Percentiles rank a stretch among this genome's conserved stretches.
Evolutionary conservation across 2,888 invertebrate genomes (phyloP).

Genomic region (Drosophila emarginata): DNA sequence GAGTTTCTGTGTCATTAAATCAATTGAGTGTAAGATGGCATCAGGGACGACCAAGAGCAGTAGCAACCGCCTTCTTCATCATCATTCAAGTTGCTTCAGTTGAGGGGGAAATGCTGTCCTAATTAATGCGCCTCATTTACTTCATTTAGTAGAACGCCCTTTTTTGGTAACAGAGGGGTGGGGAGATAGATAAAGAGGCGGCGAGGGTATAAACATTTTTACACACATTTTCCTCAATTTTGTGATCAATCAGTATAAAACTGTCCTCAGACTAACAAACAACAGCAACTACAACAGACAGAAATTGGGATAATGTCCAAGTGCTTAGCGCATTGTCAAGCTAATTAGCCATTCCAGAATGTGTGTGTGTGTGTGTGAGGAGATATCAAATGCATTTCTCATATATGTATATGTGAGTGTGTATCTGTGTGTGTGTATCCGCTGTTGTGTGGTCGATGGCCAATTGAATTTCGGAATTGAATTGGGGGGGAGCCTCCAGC

Average conservation of each 20-base stretch:
- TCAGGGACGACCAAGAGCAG: slow-evolving; percentile 37
- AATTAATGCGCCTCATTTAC: slow-evolving; percentile 72
- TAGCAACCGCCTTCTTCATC: slow-evolving; percentile 32
- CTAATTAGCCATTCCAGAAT: slow-evolving; percentile 58
- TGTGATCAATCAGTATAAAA: slow-evolving; percentile 61
- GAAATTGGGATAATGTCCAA: slow-evolving; percentile 66
- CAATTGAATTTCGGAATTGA: slow-evolving; percentile 63
- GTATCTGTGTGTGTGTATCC: background rate
- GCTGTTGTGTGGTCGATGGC: slow-evolving; percentile 22
- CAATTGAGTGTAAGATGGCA: slow-evolving; percentile 75
- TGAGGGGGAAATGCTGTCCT: slow-evolving; percentile 58
- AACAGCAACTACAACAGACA: slow-evolving; percentile 3
- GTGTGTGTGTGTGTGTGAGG: slow-evolving; percentile 14
- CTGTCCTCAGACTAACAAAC: slow-evolving; percentile 34
- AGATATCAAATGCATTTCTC: slow-evolving; percentile 47
- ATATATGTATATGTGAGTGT: slow-evolving; percentile 35
- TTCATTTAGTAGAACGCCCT: slow-evolving; percentile 5
- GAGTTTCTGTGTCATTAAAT: slow-evolving; percentile 60
- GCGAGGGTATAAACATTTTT: background rate
- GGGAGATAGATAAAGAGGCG: background rate
- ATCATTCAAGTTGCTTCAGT: slow-evolving; percentile 22
- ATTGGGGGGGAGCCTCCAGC: slow-evolving; percentile 16
- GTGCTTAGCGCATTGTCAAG: slow-evolving; percentile 70
- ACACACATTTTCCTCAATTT: slow-evolving; percentile 32
- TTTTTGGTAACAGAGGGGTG: background rate